Evolutionary conservation across 2,888 invertebrate species (phyloP).

Genomic region (Rhorus exstirpatorius): DNA sequence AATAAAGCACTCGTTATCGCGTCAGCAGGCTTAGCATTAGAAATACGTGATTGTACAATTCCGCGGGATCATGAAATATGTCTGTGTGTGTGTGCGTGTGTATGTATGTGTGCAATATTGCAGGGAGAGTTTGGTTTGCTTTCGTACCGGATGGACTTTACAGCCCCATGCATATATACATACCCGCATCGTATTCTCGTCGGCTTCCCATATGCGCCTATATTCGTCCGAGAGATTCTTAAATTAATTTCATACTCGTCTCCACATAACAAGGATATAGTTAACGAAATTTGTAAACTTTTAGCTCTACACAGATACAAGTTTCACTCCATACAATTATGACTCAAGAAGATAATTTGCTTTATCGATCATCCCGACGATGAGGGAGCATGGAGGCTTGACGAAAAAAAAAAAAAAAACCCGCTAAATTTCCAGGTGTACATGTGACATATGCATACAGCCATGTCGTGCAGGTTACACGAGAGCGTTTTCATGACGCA

Average conservation of each 20-base stretch:
- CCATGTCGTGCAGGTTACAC: not conserved
- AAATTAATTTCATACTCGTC: constrained; percentile 41
- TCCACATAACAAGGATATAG: not conserved
- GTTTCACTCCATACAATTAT: no score
- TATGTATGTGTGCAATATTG: constrained; percentile 20
- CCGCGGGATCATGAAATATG: not conserved
- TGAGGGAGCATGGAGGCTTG: no score
- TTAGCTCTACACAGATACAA: not conserved
- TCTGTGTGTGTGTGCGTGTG: not conserved
- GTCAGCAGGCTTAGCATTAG: constrained; percentile 38
- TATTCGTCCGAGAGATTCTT: constrained; percentile 38
- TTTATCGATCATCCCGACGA: no score
- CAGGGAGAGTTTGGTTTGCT: constrained; percentile 36
- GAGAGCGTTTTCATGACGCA: not conserved
- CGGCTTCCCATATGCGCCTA: not conserved
- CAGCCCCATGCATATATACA: constrained; percentile 5
- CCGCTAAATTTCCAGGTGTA: no score
- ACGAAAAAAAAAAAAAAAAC: no score
- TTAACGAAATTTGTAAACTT: constrained; percentile 1
- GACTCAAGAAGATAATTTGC: no score
- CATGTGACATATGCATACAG: no score
- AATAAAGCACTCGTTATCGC: constrained; percentile 57
- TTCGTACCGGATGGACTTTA: constrained; percentile 44
- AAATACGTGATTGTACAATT: constrained; percentile 43
- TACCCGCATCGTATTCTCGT: constrained; percentile 10